Conservation (phyloP, 2,888 invertebrate genomes). For the Tiliacea citrago region DNA sequence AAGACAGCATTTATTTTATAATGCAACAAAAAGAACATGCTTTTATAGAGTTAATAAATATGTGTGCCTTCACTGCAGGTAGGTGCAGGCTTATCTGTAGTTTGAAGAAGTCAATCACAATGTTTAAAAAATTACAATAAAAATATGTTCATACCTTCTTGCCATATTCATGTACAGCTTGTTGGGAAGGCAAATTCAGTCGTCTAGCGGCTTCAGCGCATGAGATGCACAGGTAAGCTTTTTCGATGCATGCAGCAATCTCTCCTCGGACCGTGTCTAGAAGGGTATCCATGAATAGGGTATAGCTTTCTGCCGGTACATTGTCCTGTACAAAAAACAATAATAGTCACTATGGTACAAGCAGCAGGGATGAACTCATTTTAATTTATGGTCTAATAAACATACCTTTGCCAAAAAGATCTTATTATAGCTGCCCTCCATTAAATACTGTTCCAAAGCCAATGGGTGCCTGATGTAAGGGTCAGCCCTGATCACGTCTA, state of each 20-base stretch:
- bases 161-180: conserved; percentile 95
- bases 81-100: not conserved
- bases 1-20: not conserved
- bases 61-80: no score
- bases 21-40: not conserved
- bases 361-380: not conserved
- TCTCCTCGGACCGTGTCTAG: conserved; percentile 98
- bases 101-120: not conserved
- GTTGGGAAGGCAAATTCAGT: conserved; percentile 95
- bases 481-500: conserved; percentile 97
- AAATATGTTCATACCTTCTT: conserved; percentile 91
- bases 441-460: conserved; percentile 98
- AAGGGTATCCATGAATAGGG: conserved; percentile 98
- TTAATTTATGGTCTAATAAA: not conserved
- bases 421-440: conserved; percentile 99
- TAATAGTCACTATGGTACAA: not conserved
- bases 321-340: conserved; percentile 91
- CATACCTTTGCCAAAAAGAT: conserved; percentile 96
- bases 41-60: not conserved
- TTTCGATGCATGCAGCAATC: conserved; percentile 99
- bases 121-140: not conserved
- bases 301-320: conserved; percentile 98
- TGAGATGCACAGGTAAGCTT: conserved; percentile 97
- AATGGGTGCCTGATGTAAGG: conserved; percentile 98
- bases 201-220: conserved; percentile 96